These are phyloP conservation scores for Noctua comes DNA, from an alignment of 2,888 invertebrate species.

Conservation along the genomic window DNA sequence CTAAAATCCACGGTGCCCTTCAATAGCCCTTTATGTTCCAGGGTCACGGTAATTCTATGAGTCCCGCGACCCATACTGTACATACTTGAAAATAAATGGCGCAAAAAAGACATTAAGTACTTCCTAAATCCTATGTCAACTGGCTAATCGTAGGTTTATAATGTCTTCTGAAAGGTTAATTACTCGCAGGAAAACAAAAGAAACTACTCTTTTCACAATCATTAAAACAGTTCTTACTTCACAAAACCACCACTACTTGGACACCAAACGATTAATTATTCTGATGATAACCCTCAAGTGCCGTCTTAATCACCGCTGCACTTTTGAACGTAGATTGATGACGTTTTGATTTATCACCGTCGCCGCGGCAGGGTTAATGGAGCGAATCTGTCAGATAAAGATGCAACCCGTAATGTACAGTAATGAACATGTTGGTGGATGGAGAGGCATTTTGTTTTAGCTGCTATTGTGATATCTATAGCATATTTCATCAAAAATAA, in stretches of 20 bases:
- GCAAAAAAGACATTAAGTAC: neutral
- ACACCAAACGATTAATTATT: slow-evolving; percentile 62
- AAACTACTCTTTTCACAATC: slow-evolving; percentile 13
- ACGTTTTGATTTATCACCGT: slow-evolving; percentile 79
- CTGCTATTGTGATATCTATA: neutral
- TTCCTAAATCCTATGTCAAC: neutral
- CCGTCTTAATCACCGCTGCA: slow-evolving; percentile 77
- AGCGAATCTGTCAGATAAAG: slow-evolving; percentile 76
- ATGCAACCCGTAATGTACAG: slow-evolving; percentile 66
- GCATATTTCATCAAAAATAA: neutral
- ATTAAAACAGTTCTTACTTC: slow-evolving; percentile 10
- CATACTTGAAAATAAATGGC: neutral
- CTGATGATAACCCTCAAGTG: slow-evolving; percentile 53
- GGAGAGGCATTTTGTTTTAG: slow-evolving; percentile 27
- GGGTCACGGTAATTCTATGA: no score
- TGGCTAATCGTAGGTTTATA: neutral
- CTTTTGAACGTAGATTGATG: slow-evolving; percentile 77
- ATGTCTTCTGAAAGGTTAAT: neutral
- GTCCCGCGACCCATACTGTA: no score
- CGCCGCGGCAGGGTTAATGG: slow-evolving; percentile 76
- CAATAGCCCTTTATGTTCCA: no score
- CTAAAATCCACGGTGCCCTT: no score
- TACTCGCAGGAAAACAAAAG: slow-evolving; percentile 42
- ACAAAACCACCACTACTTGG: slow-evolving; percentile 28
- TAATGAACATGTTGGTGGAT: slow-evolving; percentile 62